Evolutionary conservation across 2,888 invertebrate genomes (phyloP).

Genomic region (Invenusta paracnida): DNA sequence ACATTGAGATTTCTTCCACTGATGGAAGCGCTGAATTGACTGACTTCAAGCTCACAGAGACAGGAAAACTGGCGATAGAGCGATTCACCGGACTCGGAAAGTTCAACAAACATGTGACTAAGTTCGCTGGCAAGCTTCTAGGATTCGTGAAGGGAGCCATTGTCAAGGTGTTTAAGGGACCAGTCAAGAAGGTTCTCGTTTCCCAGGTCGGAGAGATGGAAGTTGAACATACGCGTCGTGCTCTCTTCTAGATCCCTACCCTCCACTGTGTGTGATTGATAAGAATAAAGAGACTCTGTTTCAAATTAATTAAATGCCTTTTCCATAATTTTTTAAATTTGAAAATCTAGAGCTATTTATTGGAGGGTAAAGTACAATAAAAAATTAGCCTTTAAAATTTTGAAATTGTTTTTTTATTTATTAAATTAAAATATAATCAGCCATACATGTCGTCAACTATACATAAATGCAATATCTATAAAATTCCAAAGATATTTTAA

Average conservation of each 20-base stretch:
- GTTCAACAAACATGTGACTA: background rate
- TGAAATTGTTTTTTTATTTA: no score
- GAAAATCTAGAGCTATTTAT: no score
- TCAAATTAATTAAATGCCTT: no score
- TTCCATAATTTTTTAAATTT: no score
- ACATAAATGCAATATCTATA: no score
- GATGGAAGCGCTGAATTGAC: background rate
- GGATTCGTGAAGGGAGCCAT: background rate
- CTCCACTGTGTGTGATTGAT: no score
- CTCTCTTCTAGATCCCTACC: background rate
- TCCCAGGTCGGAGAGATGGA: background rate
- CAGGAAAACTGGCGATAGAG: background rate
- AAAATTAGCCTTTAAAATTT: no score
- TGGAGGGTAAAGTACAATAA: no score
- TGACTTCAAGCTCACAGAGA: background rate
- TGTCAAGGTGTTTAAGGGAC: background rate
- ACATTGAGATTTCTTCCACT: background rate
- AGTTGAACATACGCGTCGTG: background rate
- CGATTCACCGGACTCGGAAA: background rate
- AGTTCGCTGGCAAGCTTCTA: background rate
- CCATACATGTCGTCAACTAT: no score
- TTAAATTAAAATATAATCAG: no score
- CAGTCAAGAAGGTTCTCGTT: background rate
- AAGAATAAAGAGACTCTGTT: no score
- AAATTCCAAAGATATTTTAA: no score